Evolutionary conservation across 2,888 invertebrate genomes (phyloP), one percentile per base, ranked within the genome.

Genomic region (Bellardia pandia): DNA sequence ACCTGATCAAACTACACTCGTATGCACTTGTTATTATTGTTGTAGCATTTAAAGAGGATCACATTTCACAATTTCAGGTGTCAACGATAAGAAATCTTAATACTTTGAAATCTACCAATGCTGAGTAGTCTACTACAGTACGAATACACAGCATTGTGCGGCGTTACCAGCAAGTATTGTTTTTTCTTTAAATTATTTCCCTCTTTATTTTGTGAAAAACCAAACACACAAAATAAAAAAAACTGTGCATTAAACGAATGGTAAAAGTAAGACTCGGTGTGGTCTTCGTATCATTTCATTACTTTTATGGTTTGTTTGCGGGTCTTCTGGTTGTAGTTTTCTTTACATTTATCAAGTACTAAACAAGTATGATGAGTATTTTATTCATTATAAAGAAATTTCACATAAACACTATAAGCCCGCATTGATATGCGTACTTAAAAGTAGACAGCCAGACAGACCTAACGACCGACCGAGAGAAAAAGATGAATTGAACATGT

Each of bases 21-120:
- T 16, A 78, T 16, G 16, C 68, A 72, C 64, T 80, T 84, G 71
- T 75, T 58, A 42, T 69, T 53, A 60, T 68, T 82, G 72, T 69
- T 56, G 53, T 48, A 69, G 81, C 80, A 78, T 76, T 85, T 86
- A 71, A 79, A 80, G 81, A 83, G 92, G 92, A 92, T 92, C 92
- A 91, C 91, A 92, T 92, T 92, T 92, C 92, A 92, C 91, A 91
- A 88, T 90, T 92, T 92, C 92, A 92, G 92, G 92, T 92, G 92
- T 92, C 92, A 92, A 90, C 90, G 92, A 92, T 92, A 92, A 92
- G 92, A 90, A 86, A 92, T 92, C 92, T 92, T 92, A 92, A 91
- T 92, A 91, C 92, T 89, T 89, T 78, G 74, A 74, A 87, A 86
- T 82, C 76, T 74, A 77, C 78, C 83, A 83, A 62, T 86, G 81